Base-by-base conservation (phyloP, 2,113 vertebrate species). In the Chauna torquata region DNA sequence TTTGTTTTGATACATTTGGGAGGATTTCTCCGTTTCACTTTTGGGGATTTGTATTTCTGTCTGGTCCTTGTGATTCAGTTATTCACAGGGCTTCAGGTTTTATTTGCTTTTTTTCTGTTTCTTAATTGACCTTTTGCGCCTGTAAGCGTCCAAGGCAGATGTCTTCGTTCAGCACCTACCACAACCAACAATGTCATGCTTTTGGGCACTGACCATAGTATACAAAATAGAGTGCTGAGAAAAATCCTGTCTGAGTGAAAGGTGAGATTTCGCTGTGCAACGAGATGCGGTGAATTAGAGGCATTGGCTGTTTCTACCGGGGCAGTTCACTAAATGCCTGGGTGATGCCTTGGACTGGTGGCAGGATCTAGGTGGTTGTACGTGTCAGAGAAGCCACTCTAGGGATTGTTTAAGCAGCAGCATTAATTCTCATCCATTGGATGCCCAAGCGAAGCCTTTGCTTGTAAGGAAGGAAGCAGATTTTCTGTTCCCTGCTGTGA, bases 401-500 rank as follows among this genome's bases (percentile, higher is more conserved):
- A 50, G 49, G 88, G 57, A 42, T 55, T 86, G 68, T 81, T 93
- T 71, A 88, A 81, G 74, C 57, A 71, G 89, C 27, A 70, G 87
- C 68, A 50, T 80, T 85, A 94, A 84, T 92, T 91, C 49, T 88
- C 36, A 68, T 77, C 89, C 86, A 6, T 16, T 84, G 87, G 78
- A 85, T 87, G 58, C 89, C 89, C 50, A 82, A 85, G 89, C 8
- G 8, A 92, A 95, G 38, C 91, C 62, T 94, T 76, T 61, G 19
- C 86, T 85, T 68, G 75, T 80, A 77, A 96, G 78, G 92, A 79
- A 94, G 79, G 65, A 58, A 92, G 62, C 83, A 92, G 94, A 94
- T 96, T 91, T 95, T 91, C 87, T 70, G 66, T 77, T 94, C 75
- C 91, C 91, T 62, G 91, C 94, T 95, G 92, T 79, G 91, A 45